Conservation (phyloP, 2,888 invertebrate species). For the Dolichomitus sp. region DNA sequence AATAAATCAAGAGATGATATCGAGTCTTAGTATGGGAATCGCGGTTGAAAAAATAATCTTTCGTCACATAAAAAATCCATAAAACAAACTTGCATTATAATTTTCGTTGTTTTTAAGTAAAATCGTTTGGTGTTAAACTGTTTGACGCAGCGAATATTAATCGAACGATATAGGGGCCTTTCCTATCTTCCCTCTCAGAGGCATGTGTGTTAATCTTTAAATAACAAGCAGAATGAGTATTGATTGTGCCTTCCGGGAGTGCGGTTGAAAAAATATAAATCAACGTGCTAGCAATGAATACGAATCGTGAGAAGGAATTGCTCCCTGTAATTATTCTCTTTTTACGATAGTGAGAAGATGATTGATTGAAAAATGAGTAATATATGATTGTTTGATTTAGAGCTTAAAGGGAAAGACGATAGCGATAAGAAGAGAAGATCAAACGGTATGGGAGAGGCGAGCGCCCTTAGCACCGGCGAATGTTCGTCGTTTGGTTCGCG, state of each 20-base stretch:
- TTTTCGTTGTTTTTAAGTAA: too few relatives aligned
- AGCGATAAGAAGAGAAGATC: conserved; percentile 96
- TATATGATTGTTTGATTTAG: conserved; percentile 55
- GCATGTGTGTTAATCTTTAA: neutral
- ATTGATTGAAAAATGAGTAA: too few relatives aligned
- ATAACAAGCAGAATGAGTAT: neutral
- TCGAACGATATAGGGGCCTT: too few relatives aligned
- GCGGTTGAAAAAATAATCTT: too few relatives aligned
- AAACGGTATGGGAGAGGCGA: conserved; percentile 98
- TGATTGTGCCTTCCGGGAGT: neutral
- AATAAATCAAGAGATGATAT: conserved; percentile 17
- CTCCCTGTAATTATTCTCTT: conserved; percentile 22
- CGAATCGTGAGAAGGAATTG: conserved; percentile 29
- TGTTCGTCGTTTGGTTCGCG: conserved; percentile 94
- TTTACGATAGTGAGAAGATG: neutral
- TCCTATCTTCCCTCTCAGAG: neutral
- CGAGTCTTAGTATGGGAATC: neutral
- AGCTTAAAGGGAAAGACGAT: conserved; percentile 90
- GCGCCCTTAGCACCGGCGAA: conserved; percentile 98
- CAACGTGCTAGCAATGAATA: neutral
- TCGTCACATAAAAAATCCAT: too few relatives aligned
- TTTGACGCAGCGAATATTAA: too few relatives aligned
- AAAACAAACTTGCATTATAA: too few relatives aligned
- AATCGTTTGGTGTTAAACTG: too few relatives aligned
- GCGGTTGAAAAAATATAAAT: neutral